Percentiles rank a stretch among this genome's conserved stretches.
These are phyloP conservation scores for Enchytraeus crypticus DNA, from an alignment of 2,888 invertebrate species.

Conservation along the genomic window DNA sequence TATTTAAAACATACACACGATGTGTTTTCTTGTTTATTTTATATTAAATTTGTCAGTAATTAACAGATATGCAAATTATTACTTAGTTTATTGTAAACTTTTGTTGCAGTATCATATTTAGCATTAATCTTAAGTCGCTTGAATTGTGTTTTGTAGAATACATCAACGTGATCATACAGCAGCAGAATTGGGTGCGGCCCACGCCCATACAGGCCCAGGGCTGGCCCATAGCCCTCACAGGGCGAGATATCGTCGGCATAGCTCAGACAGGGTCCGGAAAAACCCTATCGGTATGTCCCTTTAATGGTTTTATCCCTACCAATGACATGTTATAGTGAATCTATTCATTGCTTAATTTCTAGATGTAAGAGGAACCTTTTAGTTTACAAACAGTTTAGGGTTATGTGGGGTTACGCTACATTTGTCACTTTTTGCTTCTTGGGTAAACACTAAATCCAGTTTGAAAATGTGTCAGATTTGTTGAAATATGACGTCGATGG, in stretches of 20 bases:
- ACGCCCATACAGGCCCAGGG: constrained; percentile 92
- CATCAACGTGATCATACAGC: constrained; percentile 36
- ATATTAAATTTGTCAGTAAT: too few species aligned
- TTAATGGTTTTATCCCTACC: neutral
- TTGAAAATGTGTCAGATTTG: too few species aligned
- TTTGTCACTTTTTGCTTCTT: neutral
- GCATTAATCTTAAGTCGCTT: too few species aligned
- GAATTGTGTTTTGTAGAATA: constrained; percentile 32
- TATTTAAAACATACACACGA: too few species aligned
- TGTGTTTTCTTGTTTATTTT: too few species aligned
- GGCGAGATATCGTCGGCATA: constrained; percentile 48
- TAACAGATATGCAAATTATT: too few species aligned
- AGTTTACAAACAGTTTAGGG: too few species aligned
- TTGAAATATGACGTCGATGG: too few species aligned
- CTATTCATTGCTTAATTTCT: neutral
- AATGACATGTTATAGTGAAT: neutral
- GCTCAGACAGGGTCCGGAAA: constrained; percentile 50
- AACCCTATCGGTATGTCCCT: constrained; percentile 58
- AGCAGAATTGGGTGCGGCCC: constrained; percentile 56
- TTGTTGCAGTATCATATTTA: too few species aligned
- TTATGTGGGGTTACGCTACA: neutral
- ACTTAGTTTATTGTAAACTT: too few species aligned
- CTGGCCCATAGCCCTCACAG: constrained; percentile 60
- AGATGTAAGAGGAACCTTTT: too few species aligned
- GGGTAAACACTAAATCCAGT: too few species aligned